phyloP scores from a whole-genome alignment of 2,113 vertebrate genomes.

The Rhabdomys dilectus region DNA sequence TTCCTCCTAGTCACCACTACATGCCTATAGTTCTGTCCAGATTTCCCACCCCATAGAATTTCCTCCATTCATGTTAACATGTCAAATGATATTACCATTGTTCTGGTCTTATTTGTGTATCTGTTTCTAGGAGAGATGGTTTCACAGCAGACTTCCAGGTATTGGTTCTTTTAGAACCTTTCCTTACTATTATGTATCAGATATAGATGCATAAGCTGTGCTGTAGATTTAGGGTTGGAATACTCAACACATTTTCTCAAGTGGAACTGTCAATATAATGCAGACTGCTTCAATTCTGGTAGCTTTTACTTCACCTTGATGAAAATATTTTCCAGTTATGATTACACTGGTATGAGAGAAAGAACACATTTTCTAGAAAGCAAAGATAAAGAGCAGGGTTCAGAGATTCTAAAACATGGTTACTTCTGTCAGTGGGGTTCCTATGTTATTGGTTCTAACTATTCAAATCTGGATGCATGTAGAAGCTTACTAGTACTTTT shows the following conservation, averaged over 20 bases:
- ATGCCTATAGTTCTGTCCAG: neutral
- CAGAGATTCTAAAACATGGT: neutral
- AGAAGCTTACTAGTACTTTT: neutral
- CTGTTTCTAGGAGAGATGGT: neutral
- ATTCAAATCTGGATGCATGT: neutral
- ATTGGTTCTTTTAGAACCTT: neutral
- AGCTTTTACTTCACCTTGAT: neutral
- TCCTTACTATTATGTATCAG: neutral
- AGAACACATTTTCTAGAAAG: neutral
- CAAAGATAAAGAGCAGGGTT: neutral
- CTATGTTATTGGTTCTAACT: neutral
- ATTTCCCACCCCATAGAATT: neutral
- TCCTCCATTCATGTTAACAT: neutral
- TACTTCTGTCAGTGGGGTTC: neutral
- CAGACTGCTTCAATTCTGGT: neutral
- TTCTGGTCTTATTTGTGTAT: neutral
- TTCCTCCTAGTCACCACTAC: no score
- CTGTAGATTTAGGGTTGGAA: neutral
- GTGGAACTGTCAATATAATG: neutral
- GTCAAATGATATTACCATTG: neutral
- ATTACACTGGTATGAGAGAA: neutral
- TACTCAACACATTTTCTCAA: neutral
- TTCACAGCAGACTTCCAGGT: neutral
- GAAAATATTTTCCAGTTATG: neutral
- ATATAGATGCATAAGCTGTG: neutral